Conservation (phyloP, 2,113 vertebrate genomes). For the Ciconia stormi region DNA sequence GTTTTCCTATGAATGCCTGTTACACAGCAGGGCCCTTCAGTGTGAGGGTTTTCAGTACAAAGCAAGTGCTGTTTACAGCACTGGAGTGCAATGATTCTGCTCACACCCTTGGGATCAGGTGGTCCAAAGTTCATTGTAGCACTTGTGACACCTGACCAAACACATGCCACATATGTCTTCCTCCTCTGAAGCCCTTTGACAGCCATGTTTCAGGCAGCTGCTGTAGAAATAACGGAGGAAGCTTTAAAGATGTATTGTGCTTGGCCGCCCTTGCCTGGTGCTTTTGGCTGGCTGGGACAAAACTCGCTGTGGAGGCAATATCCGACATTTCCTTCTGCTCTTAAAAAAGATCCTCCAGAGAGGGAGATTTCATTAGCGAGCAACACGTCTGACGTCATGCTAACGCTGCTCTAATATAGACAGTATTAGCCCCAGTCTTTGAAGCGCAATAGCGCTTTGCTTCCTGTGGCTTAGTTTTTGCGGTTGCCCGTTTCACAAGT, state of each 20-base stretch:
- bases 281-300: neutral
- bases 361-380: neutral
- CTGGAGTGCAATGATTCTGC: rapidly evolving
- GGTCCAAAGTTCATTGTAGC: neutral
- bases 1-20: neutral
- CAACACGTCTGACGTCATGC: neutral
- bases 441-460: neutral
- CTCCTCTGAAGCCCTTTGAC: neutral
- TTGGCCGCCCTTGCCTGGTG: neutral
- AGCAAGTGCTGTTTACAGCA: neutral
- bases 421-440: neutral
- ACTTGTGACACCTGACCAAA: neutral
- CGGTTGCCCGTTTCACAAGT: rapidly evolving
- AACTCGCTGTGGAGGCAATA: neutral
- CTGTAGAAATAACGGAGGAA: neutral
- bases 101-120: neutral
- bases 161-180: neutral
- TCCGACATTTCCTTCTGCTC: neutral
- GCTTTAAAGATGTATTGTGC: constrained; percentile 16
- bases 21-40: neutral
- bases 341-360: neutral
- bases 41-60: neutral
- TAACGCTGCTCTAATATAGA: neutral
- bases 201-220: neutral
- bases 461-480: neutral